Conservation (phyloP, 2,113 vertebrate species). For the Cololabis saira region DNA sequence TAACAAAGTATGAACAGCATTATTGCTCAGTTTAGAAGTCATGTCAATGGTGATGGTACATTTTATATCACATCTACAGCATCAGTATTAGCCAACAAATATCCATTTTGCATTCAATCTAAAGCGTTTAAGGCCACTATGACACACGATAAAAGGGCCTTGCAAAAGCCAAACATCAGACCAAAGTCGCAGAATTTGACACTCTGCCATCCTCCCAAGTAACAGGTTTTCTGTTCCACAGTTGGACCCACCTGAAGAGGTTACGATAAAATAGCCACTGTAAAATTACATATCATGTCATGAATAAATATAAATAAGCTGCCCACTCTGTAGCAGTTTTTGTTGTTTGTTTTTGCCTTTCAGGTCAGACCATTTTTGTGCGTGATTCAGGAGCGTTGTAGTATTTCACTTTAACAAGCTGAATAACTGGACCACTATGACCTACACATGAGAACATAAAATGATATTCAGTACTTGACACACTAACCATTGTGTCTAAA, state of each 20-base stretch:
- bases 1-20: not conserved
- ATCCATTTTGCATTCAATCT: slow-evolving; percentile 24
- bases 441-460: not conserved
- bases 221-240: slow-evolving; percentile 24
- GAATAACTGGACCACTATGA: slow-evolving; percentile 24
- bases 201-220: not conserved
- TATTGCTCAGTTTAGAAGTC: not conserved
- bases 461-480: not conserved
- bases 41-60: not conserved
- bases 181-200: slow-evolving; percentile 1
- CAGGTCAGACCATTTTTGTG: slow-evolving; percentile 47
- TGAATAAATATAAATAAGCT: slow-evolving; percentile 39
- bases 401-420: slow-evolving; percentile 34
- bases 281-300: slow-evolving; percentile 19
- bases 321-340: slow-evolving; percentile 31
- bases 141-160: not conserved
- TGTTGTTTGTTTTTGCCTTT: not conserved
- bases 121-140: slow-evolving; percentile 22
- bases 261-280: slow-evolving; percentile 21
- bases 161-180: slow-evolving; percentile 26
- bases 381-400: slow-evolving; percentile 47
- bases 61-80: slow-evolving; percentile 16
- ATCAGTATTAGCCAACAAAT: not conserved
- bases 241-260: slow-evolving; percentile 14
- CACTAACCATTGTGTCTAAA: not conserved